These are phyloP conservation scores for Epizoanthus scotinus DNA, from an alignment of 92 coral and sea anemone genomes.

Conservation along the genomic window DNA sequence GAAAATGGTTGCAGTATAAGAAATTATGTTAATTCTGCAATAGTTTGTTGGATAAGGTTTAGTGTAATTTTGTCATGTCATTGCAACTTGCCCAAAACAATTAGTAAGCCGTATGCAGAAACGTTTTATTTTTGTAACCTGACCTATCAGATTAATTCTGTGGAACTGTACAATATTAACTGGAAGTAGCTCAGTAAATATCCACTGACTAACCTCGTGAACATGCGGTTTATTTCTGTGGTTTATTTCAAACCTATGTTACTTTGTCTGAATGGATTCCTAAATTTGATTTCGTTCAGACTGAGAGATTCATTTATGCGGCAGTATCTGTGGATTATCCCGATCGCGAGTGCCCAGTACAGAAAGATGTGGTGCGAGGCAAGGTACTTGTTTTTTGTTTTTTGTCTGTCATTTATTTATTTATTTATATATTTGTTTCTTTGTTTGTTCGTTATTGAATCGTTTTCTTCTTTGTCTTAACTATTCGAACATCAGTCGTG, in stretches of 20 bases:
- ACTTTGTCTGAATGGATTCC: not conserved
- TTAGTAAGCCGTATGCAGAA: no score
- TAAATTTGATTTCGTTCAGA: not conserved
- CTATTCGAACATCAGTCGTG: no score
- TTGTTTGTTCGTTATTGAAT: not conserved
- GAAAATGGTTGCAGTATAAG: no score
- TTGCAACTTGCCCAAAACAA: no score
- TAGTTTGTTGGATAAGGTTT: no score
- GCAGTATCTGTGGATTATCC: constrained; percentile 14
- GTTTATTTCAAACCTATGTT: not conserved
- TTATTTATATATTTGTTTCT: not conserved
- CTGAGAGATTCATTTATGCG: constrained; percentile 10
- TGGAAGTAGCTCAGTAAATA: no score
- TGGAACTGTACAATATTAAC: no score
- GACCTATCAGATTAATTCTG: no score
- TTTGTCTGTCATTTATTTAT: not conserved
- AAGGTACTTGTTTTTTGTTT: not conserved
- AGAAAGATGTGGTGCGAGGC: constrained; percentile 10
- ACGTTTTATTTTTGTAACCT: no score
- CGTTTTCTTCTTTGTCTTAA: not conserved
- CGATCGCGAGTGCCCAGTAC: constrained; percentile 16
- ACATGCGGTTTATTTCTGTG: not conserved
- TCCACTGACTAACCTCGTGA: not conserved
- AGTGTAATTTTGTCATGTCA: no score
- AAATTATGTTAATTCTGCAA: no score